Conservation (phyloP, 2,888 invertebrate genomes). For the Xanthostigma xanthostigma region DNA sequence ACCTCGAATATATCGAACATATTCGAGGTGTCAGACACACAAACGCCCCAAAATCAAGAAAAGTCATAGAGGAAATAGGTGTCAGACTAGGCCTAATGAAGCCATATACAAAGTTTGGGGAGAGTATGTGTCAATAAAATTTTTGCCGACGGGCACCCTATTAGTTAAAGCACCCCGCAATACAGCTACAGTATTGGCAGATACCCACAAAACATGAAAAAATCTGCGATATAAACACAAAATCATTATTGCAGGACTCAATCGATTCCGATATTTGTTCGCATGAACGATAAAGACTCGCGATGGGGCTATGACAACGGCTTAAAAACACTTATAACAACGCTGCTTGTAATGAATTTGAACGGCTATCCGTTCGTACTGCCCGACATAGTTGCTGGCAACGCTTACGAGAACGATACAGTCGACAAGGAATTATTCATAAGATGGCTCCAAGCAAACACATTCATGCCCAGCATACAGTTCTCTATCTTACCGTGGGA, state of each 20-base stretch:
- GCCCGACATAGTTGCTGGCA: constrained; percentile 69
- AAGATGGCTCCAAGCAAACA: constrained; percentile 64
- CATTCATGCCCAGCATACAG: constrained; percentile 66
- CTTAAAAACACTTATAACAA: constrained; percentile 53
- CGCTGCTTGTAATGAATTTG: constrained; percentile 43
- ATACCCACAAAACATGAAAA: no score
- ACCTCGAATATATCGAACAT: no score
- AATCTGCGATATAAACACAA: no score
- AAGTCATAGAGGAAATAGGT: no score
- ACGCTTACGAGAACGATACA: constrained; percentile 39
- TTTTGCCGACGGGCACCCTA: no score
- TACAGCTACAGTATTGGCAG: no score
- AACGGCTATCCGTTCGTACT: constrained; percentile 39
- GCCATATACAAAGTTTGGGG: no score
- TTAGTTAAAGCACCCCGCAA: no score
- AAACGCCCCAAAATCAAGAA: no score
- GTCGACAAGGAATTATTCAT: constrained; percentile 52
- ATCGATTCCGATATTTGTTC: constrained; percentile 49
- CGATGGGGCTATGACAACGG: constrained; percentile 55
- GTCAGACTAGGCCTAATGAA: no score
- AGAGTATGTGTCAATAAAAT: no score
- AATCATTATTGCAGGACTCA: constrained; percentile 41
- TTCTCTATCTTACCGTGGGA: constrained; percentile 72
- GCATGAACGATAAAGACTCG: constrained; percentile 68
- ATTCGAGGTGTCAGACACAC: no score